A percentile compares a stretch with the other conserved stretches of the same genome.
Conservation (phyloP, 1,140 invertebrate genomes). For the Bombus cullumanus region DNA sequence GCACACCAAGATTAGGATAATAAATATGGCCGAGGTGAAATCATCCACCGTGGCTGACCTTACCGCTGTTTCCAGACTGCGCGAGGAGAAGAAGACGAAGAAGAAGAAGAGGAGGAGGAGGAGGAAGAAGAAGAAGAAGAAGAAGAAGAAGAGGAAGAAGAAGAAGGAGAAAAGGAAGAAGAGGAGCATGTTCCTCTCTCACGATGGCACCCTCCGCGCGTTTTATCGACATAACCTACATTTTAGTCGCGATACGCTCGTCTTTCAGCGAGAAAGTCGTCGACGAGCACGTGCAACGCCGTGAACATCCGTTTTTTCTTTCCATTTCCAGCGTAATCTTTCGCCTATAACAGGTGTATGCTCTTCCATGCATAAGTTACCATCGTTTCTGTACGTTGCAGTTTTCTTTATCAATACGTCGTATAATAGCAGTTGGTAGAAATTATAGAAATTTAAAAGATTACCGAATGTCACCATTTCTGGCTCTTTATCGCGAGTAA, state of each 20-base stretch:
- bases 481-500: too few relatives aligned
- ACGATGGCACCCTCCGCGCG: constrained; percentile 50
- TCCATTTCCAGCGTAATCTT: not conserved
- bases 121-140: not conserved
- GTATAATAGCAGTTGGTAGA: too few relatives aligned
- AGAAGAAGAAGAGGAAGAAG: not conserved
- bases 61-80: constrained; percentile 54
- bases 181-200: constrained; percentile 39
- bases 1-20: constrained; percentile 62
- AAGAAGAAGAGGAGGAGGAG: not conserved
- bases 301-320: not conserved
- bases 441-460: too few relatives aligned
- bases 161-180: not conserved
- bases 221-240: constrained; percentile 65
- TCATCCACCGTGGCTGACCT: constrained; percentile 65
- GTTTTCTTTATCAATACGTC: too few relatives aligned
- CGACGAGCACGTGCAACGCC: not conserved
- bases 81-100: not conserved
- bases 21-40: constrained; percentile 66
- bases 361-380: too few relatives aligned
- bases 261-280: constrained; percentile 62
- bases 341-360: not conserved
- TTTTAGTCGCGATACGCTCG: constrained; percentile 55
- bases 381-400: not conserved
- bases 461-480: too few relatives aligned